Evolutionary conservation across 1,140 invertebrate genomes (phyloP), one percentile per base, ranked within the genome.

Genomic region (Lethrus apterus): DNA sequence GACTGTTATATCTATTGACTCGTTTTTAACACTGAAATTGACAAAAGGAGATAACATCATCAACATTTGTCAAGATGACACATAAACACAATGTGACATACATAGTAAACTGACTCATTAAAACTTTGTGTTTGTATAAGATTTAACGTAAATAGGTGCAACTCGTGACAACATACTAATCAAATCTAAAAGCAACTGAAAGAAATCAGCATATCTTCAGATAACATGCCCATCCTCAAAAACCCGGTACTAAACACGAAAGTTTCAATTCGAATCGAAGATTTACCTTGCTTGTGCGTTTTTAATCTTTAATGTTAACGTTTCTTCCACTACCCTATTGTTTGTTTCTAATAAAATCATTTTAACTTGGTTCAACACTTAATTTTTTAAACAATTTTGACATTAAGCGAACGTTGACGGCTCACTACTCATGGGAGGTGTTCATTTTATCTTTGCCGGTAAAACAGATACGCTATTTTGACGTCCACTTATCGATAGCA

Each of bases 271-370:
- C 33, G 19, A 29, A 48, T 48, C 36, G n/a, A n/a, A 2, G 23
- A 80, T 89, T 88, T 76, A 97, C 93, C 91, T 89, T 56, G 86
- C 85, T 66, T 89, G 73, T 60, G 87, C 87, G 83, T 95, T 95
- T 74, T 87, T 91, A 73, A 95, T 93, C 80, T 96, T 96, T 51
- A 90, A 77, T 61, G 82, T 83, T 64, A 98, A 76, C 29, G 92
- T 93, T 73, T 98, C 94, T 77, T 96, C 90, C 56, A 98, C 82
- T 72, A 97, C 93, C 70, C 92, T 84, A 76, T 98, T 98, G 73
- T 96, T 93, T 73, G 96, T 94, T 81, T 98, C 95, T 59, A 98
- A 78, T 68, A 98, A 80, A 79, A 98, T 98, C 95, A 98, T 98
- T 73, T 70, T 81, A 34, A 44, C 43, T 24, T 24, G 13, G 36